phyloP scores from a whole-genome alignment of 2,888 invertebrate genomes.

The Sphinx pinastri region DNA sequence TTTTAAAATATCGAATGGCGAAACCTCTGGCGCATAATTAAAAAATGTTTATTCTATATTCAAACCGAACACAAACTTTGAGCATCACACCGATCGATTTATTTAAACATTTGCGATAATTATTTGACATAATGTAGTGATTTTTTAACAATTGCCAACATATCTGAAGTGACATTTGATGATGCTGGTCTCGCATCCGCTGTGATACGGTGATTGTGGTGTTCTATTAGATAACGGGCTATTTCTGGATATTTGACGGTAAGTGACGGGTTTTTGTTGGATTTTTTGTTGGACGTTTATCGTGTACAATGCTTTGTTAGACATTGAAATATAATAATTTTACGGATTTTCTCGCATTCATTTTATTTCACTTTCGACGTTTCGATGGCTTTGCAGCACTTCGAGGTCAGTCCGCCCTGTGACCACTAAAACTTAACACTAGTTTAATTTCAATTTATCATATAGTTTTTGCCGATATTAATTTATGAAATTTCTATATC shows the following conservation, averaged over 20 bases:
- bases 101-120: slow-evolving; percentile 36
- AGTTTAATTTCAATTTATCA: too few species aligned
- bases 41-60: not conserved
- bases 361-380: too few species aligned
- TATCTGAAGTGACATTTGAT: slow-evolving; percentile 52
- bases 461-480: too few species aligned
- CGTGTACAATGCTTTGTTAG: too few species aligned
- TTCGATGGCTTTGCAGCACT: too few species aligned
- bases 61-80: slow-evolving; percentile 3
- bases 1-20: too few species aligned
- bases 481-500: too few species aligned
- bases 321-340: too few species aligned
- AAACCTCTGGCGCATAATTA: not conserved
- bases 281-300: not conserved
- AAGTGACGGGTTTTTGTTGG: not conserved
- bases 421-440: too few species aligned
- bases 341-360: too few species aligned
- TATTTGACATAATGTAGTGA: slow-evolving; percentile 34
- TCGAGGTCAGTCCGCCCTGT: too few species aligned
- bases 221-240: slow-evolving; percentile 11
- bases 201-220: slow-evolving; percentile 20
- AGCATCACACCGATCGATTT: slow-evolving; percentile 6
- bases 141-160: slow-evolving; percentile 37
- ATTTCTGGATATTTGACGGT: slow-evolving; percentile 2
- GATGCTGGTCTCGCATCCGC: slow-evolving; percentile 57